A percentile compares a stretch with the other conserved stretches of the same genome.
Conservation (phyloP, 2,888 invertebrate species). For the Tetanocera ferruginea region DNA sequence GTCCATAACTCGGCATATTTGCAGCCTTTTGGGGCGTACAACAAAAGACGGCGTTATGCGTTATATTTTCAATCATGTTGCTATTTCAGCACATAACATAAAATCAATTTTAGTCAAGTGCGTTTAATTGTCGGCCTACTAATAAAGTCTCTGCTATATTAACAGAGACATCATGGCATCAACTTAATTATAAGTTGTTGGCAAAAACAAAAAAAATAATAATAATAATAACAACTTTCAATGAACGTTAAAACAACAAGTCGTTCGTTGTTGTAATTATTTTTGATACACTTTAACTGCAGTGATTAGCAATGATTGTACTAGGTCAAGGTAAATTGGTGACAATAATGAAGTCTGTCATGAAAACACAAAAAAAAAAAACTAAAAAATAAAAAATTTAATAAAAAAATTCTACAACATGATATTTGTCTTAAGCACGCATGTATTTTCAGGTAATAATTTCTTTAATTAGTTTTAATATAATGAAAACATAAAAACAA, state of each 20-base stretch:
- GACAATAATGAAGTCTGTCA: not conserved
- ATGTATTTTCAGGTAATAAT: not conserved
- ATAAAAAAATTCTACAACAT: not conserved
- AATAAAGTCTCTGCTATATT: not conserved
- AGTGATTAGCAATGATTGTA: slow-evolving; percentile 5
- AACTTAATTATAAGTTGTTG: not conserved
- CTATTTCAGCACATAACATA: no score
- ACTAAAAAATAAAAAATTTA: no score
- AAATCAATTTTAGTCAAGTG: no score
- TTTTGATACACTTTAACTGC: slow-evolving; percentile 10
- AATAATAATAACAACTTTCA: not conserved
- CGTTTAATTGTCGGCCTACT: not conserved
- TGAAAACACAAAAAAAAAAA: not conserved
- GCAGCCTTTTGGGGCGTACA: no score
- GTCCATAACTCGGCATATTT: not conserved
- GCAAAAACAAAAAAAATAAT: not conserved
- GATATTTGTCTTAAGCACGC: not conserved
- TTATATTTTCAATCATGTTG: no score
- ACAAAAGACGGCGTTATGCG: no score
- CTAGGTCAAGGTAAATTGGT: slow-evolving; percentile 5
- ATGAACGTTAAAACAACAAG: not conserved
- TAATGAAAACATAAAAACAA: not conserved
- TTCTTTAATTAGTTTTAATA: slow-evolving; percentile 9
- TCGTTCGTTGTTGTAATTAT: not conserved
- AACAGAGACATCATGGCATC: not conserved